Evolutionary conservation across 2,113 vertebrate genomes (phyloP), one percentile per base, ranked within the genome.

Genomic region (Cyprinodon brontotheroides): DNA sequence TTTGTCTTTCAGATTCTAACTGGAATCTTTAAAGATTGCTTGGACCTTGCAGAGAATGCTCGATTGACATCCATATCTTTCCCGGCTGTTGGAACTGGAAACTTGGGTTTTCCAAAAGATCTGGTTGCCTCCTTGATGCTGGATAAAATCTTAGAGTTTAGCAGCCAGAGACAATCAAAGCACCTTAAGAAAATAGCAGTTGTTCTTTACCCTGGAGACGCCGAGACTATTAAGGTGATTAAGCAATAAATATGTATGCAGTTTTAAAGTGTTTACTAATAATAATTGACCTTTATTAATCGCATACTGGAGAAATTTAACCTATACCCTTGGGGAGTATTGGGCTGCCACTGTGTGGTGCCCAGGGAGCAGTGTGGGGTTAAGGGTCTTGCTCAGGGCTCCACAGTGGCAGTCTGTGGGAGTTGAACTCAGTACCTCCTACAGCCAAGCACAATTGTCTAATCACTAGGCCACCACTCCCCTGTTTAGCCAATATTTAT

Each of bases 51-150:
- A 0, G 96, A 97, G 66, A 59, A 61, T 12, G 63, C 73, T 36
- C 84, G 83, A 4, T 82, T 94, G 64, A 86, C 77, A 12, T 97
- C 96, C 0, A 94, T 99, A 62, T 73, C 95, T 36, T 96, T 99
- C 83, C 95, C 97, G 38, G 96, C 97, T 65, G 94, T 99, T 45
- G 97, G 97, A 45, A 93, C 96, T 1, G 97, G 97, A 69, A 96
- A 95, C 29, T 77, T 98, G 87, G 78, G 87, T 60, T 99, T 96
- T 85, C 96, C 96, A 7, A 96, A 92, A 90, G 0, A 7, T 0
- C 0, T 91, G 2, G 94, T 94, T 39, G 94, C 95, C 8, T 86
- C 92, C 9, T 61, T 94, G 68, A 92, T 97, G 86, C 81, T 95
- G 79, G 92, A 95, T 20, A 79, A 88, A 22, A 92, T 95, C 11